Percentiles rank a stretch among this genome's conserved stretches.
These are phyloP conservation scores for Marmota monax DNA, from an alignment of 2,113 vertebrate genomes.

Conservation along the genomic window DNA sequence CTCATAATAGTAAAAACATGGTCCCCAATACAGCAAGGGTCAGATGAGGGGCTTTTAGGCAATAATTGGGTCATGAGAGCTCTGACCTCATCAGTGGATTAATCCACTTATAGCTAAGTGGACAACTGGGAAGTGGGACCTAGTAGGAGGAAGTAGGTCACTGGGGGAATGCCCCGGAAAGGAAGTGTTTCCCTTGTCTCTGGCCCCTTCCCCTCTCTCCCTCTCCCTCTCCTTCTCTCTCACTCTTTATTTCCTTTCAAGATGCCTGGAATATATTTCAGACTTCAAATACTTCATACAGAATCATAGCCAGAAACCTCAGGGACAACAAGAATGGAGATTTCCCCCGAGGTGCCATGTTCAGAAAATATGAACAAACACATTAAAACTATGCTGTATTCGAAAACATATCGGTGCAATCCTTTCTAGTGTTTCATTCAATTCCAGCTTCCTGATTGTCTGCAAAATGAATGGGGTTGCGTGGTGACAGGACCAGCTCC, in stretches of 20 bases:
- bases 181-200: too few relatives aligned
- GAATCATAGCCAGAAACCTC: neutral
- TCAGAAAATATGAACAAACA: slow-evolving; percentile 42
- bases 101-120: too few relatives aligned
- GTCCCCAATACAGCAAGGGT: too few relatives aligned
- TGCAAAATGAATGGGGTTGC: neutral
- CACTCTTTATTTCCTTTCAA: neutral
- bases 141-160: too few relatives aligned
- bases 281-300: neutral
- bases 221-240: neutral
- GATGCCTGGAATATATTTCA: neutral
- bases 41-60: too few relatives aligned
- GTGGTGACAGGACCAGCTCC: neutral
- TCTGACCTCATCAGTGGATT: too few relatives aligned
- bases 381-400: neutral
- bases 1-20: too few relatives aligned
- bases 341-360: neutral
- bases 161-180: too few relatives aligned
- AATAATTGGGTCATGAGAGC: too few relatives aligned
- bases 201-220: too few relatives aligned
- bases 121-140: too few relatives aligned
- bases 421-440: neutral
- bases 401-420: neutral
- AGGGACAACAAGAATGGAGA: neutral
- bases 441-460: neutral